Percentiles rank a stretch among this genome's conserved stretches.
Evolutionary conservation across 2,888 invertebrate genomes (phyloP).

Genomic region (Dicycla oo): DNA sequence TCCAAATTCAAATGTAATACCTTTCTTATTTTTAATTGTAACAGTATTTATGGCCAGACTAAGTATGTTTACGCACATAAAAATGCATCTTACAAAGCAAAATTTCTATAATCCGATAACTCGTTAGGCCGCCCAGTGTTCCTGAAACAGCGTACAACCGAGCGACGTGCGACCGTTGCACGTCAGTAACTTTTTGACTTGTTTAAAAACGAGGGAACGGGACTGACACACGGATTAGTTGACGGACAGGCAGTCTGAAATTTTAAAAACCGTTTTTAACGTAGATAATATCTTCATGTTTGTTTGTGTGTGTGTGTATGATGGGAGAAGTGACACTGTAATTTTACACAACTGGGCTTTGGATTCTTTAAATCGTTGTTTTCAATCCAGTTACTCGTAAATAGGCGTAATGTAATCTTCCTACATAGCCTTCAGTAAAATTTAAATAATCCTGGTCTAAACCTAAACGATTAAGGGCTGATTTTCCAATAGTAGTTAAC

Average conservation of each 20-base stretch:
- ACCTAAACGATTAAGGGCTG: too few relatives aligned
- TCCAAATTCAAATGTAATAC: too few relatives aligned
- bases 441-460: neutral
- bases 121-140: conserved; percentile 22
- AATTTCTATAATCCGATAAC: conserved; percentile 11
- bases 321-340: neutral
- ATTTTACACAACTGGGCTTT: neutral
- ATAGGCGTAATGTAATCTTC: neutral
- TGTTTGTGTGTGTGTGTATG: neutral
- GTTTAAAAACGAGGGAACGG: neutral
- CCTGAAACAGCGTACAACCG: neutral
- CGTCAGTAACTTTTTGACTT: conserved; percentile 12
- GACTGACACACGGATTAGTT: neutral
- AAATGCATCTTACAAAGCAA: neutral
- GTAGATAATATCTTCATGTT: neutral
- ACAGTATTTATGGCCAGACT: too few relatives aligned
- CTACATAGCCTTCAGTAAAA: neutral
- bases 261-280: neutral
- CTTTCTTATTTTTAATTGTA: too few relatives aligned
- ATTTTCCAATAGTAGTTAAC: too few relatives aligned
- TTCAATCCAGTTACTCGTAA: neutral
- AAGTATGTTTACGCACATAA: neutral
- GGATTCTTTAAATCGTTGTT: neutral
- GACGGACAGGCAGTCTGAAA: neutral
- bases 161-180: neutral